These are phyloP conservation scores for Antheraea mylitta DNA, from an alignment of 1,140 invertebrate genomes.

Conservation along the genomic window DNA sequence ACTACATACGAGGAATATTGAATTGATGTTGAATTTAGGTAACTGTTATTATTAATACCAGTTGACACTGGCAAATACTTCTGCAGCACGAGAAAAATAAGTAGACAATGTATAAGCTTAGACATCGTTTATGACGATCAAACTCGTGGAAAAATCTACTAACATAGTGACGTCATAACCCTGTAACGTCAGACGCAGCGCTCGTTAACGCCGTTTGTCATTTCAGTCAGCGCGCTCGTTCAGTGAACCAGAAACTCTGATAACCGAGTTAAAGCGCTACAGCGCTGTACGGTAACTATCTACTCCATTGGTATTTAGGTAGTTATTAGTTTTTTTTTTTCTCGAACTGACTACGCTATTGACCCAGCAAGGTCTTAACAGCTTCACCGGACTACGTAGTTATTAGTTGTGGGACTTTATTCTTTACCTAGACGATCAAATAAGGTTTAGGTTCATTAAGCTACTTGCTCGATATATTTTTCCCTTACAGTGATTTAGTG, in stretches of 20 bases:
- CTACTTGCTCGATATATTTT: not conserved
- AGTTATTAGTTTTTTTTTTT: not conserved
- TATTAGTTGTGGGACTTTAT: not conserved
- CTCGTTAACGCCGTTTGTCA: slow-evolving; percentile 3
- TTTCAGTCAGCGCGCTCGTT: not conserved
- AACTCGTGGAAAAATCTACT: not conserved
- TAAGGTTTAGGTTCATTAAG: not conserved
- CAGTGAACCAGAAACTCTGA: slow-evolving; percentile 13
- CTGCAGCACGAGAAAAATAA: not conserved
- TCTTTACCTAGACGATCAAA: not conserved
- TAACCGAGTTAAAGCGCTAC: slow-evolving; percentile 6
- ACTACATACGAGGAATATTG: too few relatives aligned
- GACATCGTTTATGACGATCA: not conserved
- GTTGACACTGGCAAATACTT: too few relatives aligned
- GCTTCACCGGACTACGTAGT: too few relatives aligned
- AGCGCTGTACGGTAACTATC: not conserved
- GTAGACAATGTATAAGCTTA: not conserved
- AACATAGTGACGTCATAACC: slow-evolving; percentile 1
- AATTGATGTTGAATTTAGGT: too few relatives aligned
- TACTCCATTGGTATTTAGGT: not conserved
- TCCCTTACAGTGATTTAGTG: too few relatives aligned
- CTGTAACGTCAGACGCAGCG: not conserved
- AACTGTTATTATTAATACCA: too few relatives aligned
- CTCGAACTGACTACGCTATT: too few relatives aligned
- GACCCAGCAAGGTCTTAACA: too few relatives aligned